Conservation (phyloP, 53 echinoderm and acorn worm genomes). For the Arbacia lixula region DNA sequence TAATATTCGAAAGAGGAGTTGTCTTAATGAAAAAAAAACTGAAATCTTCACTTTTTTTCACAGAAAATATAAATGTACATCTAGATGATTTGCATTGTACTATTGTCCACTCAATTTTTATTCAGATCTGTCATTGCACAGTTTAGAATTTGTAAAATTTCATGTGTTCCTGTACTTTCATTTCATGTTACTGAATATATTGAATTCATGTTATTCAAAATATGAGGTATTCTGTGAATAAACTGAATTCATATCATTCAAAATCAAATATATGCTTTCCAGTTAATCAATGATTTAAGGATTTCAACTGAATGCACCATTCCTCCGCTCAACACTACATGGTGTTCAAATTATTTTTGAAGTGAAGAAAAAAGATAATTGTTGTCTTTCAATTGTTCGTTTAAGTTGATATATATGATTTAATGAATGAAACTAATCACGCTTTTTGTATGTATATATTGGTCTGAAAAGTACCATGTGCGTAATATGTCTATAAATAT, state of each 20-base stretch:
- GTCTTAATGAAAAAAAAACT: too few species aligned
- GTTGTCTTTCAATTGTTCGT: slow-evolving; percentile 48
- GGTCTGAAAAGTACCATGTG: slow-evolving; percentile 36
- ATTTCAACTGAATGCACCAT: too few species aligned
- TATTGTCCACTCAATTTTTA: too few species aligned
- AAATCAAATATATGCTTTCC: too few species aligned
- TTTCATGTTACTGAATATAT: not conserved
- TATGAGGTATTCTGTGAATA: not conserved
- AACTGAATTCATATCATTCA: not conserved
- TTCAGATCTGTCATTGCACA: too few species aligned
- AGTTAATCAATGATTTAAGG: too few species aligned
- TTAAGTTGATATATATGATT: slow-evolving; percentile 33
- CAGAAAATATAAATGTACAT: too few species aligned
- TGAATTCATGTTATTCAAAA: not conserved
- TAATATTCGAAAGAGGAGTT: too few species aligned
- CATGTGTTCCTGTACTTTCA: not conserved
- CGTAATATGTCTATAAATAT: slow-evolving; percentile 5
- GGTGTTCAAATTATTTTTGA: too few species aligned
- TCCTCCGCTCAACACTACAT: too few species aligned
- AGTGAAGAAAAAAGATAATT: slow-evolving; percentile 32
- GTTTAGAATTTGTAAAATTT: slow-evolving; percentile 9
- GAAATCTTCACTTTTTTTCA: too few species aligned
- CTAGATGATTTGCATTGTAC: too few species aligned
- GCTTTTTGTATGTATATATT: slow-evolving; percentile 58
- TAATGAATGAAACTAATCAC: slow-evolving; percentile 8